These are phyloP conservation scores for Cranoglanis bouderius DNA, from an alignment of 2,113 vertebrate genomes.

Conservation along the genomic window DNA sequence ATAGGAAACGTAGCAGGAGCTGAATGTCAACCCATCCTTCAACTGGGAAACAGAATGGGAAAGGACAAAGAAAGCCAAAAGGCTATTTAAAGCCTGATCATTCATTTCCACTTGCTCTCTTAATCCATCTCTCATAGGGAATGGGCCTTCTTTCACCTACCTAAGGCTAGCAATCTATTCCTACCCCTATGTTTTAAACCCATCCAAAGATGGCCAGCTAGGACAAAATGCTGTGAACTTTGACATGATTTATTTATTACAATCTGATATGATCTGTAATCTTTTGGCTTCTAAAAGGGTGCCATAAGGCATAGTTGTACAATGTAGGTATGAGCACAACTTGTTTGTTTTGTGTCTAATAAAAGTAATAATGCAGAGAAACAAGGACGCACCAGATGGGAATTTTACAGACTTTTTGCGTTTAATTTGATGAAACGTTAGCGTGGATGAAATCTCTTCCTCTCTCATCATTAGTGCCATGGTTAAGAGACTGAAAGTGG, in stretches of 20 bases:
- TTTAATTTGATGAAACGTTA: conserved; percentile 23
- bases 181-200: conserved; percentile 76
- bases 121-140: conserved; percentile 80
- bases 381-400: not conserved
- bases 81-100: conserved; percentile 80
- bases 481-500: not conserved
- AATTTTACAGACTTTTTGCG: not conserved
- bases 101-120: conserved; percentile 76
- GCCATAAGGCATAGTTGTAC: not conserved
- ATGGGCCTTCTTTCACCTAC: conserved; percentile 80
- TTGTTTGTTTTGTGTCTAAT: conserved; percentile 20
- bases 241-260: conserved; percentile 50
- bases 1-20: conserved; percentile 44
- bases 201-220: conserved; percentile 61
- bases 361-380: conserved; percentile 20
- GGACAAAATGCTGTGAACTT: conserved; percentile 61
- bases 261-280: conserved; percentile 29
- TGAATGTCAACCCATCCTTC: conserved; percentile 57
- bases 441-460: not conserved
- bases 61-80: conserved; percentile 71
- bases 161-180: conserved; percentile 82
- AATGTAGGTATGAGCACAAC: not conserved
- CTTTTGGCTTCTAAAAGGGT: not conserved
- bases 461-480: not conserved
- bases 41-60: conserved; percentile 59